Conservation (phyloP, 2,797 vertebrate genomes). For the Gymnothorax javanicus region DNA sequence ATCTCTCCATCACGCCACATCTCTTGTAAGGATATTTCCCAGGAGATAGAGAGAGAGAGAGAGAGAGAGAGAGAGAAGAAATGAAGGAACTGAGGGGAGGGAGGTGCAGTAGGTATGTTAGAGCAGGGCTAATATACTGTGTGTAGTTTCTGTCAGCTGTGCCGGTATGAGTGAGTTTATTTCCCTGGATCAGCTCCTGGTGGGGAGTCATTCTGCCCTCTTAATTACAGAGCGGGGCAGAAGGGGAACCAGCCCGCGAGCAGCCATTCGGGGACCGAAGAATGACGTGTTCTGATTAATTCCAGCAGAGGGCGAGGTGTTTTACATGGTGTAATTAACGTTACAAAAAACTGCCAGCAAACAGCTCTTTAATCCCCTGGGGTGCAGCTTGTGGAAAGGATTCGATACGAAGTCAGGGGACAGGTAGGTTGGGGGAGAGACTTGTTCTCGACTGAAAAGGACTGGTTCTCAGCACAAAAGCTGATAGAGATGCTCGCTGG, state of each 20-base stretch:
- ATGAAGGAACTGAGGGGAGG: neutral
- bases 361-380: neutral
- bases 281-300: conserved; percentile 16
- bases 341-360: conserved; percentile 23
- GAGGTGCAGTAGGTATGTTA: neutral
- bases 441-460: neutral
- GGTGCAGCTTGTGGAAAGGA: neutral
- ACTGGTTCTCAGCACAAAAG: neutral
- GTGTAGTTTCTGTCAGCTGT: neutral
- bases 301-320: conserved; percentile 13
- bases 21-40: conserved; percentile 27
- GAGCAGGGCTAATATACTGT: neutral
- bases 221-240: neutral
- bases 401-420: neutral
- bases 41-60: conserved; percentile 46
- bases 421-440: neutral
- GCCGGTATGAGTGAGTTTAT: neutral
- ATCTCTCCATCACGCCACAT: conserved; percentile 9
- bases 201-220: neutral
- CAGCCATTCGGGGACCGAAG: neutral
- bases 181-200: neutral
- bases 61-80: conserved; percentile 18
- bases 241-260: neutral
- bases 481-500: neutral
- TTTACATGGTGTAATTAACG: conserved; percentile 1